Evolutionary conservation across 2,113 vertebrate genomes (phyloP).

Genomic region (Myiagra hebetior): DNA sequence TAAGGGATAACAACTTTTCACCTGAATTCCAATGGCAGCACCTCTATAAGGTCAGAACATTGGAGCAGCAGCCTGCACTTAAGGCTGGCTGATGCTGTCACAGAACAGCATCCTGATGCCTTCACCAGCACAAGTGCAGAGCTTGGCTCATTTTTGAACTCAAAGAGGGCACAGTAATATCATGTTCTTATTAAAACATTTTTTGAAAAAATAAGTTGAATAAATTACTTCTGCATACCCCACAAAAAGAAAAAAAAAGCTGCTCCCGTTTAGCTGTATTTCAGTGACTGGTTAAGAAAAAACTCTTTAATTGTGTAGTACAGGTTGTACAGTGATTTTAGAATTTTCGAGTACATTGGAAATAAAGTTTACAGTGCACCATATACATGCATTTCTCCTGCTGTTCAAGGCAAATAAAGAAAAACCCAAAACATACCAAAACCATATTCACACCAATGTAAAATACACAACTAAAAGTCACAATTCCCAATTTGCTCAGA

Average conservation of each 20-base stretch:
- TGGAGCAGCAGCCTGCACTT: not conserved
- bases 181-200: not conserved
- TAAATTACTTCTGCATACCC: not conserved
- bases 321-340: not conserved
- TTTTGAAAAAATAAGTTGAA: not conserved
- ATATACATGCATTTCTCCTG: not conserved
- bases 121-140: not conserved
- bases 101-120: not conserved
- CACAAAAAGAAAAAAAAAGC: not conserved
- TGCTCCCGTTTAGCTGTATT: not conserved
- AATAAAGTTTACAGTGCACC: not conserved
- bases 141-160: not conserved
- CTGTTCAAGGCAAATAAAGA: not conserved
- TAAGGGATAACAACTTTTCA: not conserved
- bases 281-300: not conserved
- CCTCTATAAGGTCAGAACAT: not conserved
- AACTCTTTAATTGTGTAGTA: not conserved
- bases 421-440: not conserved
- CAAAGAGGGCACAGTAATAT: not conserved
- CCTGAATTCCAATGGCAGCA: not conserved
- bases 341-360: not conserved
- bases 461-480: not conserved
- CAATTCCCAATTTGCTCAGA: not conserved
- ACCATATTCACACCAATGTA: not conserved
- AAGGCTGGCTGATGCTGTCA: not conserved